Base-by-base conservation (phyloP, 2,888 invertebrate genomes). In the Clitarchus hookeri region DNA sequence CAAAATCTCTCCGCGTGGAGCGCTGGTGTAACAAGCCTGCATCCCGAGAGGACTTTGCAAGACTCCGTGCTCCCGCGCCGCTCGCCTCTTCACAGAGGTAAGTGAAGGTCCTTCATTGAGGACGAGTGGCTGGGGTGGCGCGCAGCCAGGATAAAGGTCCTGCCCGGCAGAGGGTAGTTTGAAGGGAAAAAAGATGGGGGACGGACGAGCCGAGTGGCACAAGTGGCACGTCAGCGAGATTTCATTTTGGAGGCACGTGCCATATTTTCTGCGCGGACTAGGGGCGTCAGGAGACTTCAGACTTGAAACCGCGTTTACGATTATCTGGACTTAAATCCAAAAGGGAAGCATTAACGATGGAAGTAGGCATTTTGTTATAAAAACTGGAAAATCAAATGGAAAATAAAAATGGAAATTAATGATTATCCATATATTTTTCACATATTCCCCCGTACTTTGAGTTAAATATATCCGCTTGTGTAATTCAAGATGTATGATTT, bases 171-270 rank as follows among this genome's bases (percentile, higher is more conserved):
- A 16, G 48, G 48, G 48, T 65, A n/a, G 23, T n/a, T 19, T 23
- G 65, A 3, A 6, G n/a, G 65, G 1, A 2, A n/a, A 65, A n/a
- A n/a, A n/a, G 65, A 23, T 0, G 23, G 23, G 65, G n/a, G 65
- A n/a, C 1, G 65, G 65, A 36, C 36, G 36, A 23, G 65, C 23
- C 65, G n/a, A 65, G 65, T 65, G 65, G 65, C 65, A 65, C 65
- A 65, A 65, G 65, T n/a, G n/a, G 19, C 65, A 65, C 65, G 65
- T 65, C 65, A 65, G 65, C 65, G 65, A 23, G 65, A 65, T 65
- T 65, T 65, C 65, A 65, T 65, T 65, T 65, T n/a, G n/a, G 65
- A 65, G n/a, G 65, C 65, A 65, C 65, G 65, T n/a, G 65, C 65
- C 65, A n/a, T 65, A n/a, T 23, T 65, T 65, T 65, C 65, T 65